Conservation (phyloP, 2,113 vertebrate species). For the Cottus gobio region DNA sequence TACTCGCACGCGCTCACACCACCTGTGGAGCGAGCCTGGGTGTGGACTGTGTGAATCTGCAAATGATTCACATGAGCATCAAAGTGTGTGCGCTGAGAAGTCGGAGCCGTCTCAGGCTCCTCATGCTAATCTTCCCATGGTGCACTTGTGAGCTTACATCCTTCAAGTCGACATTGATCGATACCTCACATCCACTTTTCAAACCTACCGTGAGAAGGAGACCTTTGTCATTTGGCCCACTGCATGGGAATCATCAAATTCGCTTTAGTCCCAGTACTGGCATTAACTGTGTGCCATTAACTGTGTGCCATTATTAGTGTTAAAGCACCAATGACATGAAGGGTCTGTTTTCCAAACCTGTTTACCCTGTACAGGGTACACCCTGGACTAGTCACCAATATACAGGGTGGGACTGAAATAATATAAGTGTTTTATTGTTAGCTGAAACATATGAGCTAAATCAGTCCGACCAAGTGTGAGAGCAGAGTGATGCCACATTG, state of each 20-base stretch:
- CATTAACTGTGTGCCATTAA: slow-evolving; percentile 50
- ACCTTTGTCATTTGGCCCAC: slow-evolving; percentile 58
- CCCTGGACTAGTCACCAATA: background rate
- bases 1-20: slow-evolving; percentile 63
- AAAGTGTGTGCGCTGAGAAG: slow-evolving; percentile 61
- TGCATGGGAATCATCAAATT: slow-evolving; percentile 45
- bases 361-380: background rate
- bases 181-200: slow-evolving; percentile 37
- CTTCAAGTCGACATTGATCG: slow-evolving; percentile 37
- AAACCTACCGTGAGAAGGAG: slow-evolving; percentile 60
- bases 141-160: slow-evolving; percentile 38
- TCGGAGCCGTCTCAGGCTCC: slow-evolving; percentile 65
- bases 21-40: slow-evolving; percentile 71
- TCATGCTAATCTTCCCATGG: slow-evolving; percentile 68
- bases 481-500: background rate
- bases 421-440: background rate
- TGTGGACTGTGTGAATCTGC: slow-evolving; percentile 77
- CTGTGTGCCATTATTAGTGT: slow-evolving; percentile 22
- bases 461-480: background rate
- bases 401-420: background rate
- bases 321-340: slow-evolving; percentile 30
- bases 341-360: background rate
- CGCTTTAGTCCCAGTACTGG: slow-evolving; percentile 43
- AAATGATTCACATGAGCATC: slow-evolving; percentile 74
- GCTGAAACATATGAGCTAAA: background rate